Evolutionary conservation across 2,888 invertebrate genomes (phyloP).

Genomic region (Andrena praecox): DNA sequence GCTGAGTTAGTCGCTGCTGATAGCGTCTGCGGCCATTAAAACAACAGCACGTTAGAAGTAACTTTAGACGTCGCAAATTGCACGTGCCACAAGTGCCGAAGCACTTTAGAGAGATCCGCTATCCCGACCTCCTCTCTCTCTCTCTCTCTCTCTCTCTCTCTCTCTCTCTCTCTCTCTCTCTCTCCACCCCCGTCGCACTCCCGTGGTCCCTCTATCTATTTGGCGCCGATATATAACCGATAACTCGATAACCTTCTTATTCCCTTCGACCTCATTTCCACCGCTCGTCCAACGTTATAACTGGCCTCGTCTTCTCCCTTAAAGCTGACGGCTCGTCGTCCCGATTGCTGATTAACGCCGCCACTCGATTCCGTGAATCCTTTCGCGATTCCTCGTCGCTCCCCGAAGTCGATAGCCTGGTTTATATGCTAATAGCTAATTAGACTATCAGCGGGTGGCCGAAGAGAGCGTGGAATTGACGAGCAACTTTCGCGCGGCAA

Average conservation of each 20-base stretch:
- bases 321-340: constrained; percentile 55
- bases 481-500: too few species aligned
- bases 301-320: constrained; percentile 57
- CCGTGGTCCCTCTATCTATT: constrained; percentile 38
- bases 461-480: too few species aligned
- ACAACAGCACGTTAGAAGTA: constrained; percentile 56
- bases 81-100: constrained; percentile 64
- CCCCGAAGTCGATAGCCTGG: not conserved
- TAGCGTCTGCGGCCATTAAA: constrained; percentile 55
- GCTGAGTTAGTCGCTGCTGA: constrained; percentile 47
- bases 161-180: not conserved
- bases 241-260: constrained; percentile 73
- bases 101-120: constrained; percentile 52
- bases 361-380: not conserved
- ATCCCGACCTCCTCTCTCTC: not conserved
- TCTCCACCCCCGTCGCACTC: not conserved
- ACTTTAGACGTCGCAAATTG: constrained; percentile 70
- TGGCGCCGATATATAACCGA: constrained; percentile 64
- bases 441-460: too few species aligned
- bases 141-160: not conserved
- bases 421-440: not conserved
- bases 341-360: not conserved
- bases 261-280: constrained; percentile 63
- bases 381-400: not conserved
- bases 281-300: constrained; percentile 60